Percentiles rank a stretch among this genome's conserved stretches.
These are phyloP conservation scores for Ephialtes manifestator DNA, from an alignment of 2,888 invertebrate species.

Conservation along the genomic window DNA sequence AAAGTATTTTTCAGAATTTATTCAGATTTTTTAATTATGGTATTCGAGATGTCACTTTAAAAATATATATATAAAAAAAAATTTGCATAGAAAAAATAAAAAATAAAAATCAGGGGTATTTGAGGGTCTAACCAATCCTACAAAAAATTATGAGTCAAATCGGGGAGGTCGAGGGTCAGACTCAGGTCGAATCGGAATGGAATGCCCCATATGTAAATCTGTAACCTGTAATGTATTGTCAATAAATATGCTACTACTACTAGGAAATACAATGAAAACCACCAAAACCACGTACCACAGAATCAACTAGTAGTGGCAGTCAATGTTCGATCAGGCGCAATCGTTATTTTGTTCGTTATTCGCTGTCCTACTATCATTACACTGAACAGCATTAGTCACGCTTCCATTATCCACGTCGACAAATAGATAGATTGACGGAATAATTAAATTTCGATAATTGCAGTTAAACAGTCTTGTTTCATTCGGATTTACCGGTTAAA, in stretches of 20 bases:
- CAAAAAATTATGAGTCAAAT: too few species aligned
- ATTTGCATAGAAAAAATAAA: too few species aligned
- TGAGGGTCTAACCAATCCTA: too few species aligned
- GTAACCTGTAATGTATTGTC: too few species aligned
- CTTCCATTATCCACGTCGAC: conserved; percentile 19
- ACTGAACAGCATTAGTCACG: conserved; percentile 1
- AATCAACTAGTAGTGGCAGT: conserved; percentile 51
- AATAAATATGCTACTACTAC: not conserved
- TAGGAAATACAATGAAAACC: conserved; percentile 10
- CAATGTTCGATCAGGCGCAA: conserved; percentile 33
- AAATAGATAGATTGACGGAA: conserved; percentile 40
- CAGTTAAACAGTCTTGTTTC: conserved; percentile 14
- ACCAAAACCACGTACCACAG: conserved; percentile 6
- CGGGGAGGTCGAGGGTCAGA: too few species aligned
- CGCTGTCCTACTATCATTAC: not conserved
- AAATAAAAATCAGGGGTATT: too few species aligned
- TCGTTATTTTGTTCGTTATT: conserved; percentile 41
- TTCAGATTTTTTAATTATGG: too few species aligned
- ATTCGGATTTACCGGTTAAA: not conserved
- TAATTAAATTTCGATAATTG: conserved; percentile 58
- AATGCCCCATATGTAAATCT: too few species aligned
- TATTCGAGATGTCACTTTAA: too few species aligned
- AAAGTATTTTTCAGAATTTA: too few species aligned
- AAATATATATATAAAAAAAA: too few species aligned
- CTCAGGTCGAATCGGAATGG: too few species aligned